Percentiles rank a stretch among this genome's conserved stretches.
These are phyloP conservation scores for Tragelaphus imberbis DNA, from an alignment of 2,113 vertebrate species.

Conservation along the genomic window DNA sequence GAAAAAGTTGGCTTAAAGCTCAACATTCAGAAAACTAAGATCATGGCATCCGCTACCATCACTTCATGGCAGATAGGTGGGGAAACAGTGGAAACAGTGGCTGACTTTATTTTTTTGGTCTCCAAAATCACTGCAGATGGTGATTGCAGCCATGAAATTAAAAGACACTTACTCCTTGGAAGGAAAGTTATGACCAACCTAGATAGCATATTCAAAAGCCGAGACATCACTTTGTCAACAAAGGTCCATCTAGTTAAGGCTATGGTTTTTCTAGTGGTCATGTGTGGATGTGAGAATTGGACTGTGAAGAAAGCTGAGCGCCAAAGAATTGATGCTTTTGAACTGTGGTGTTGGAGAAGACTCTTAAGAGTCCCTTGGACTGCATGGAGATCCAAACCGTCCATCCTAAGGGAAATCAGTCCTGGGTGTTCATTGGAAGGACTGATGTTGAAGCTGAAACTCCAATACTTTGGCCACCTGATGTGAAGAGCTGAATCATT, in stretches of 20 bases:
- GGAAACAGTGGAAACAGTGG: neutral
- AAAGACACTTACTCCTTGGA: fast-evolving
- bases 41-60: neutral
- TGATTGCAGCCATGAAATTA: neutral
- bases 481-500: too few relatives aligned
- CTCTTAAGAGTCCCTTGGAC: neutral
- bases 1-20: neutral
- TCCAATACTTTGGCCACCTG: too few relatives aligned
- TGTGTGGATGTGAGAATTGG: too few relatives aligned
- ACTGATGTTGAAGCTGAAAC: neutral
- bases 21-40: neutral
- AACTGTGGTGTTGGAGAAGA: neutral
- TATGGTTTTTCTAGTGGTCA: neutral
- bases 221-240: neutral
- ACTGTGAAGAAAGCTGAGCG: fast-evolving
- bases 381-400: neutral
- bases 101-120: fast-evolving
- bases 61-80: neutral
- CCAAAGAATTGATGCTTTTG: neutral
- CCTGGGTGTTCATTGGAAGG: neutral
- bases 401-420: neutral
- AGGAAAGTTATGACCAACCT: neutral
- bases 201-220: neutral
- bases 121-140: neutral
- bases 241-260: neutral